Percentiles rank a stretch among this genome's conserved stretches.
These are phyloP conservation scores for Lacerta agilis DNA, from an alignment of 2,797 vertebrate genomes.

Conservation along the genomic window DNA sequence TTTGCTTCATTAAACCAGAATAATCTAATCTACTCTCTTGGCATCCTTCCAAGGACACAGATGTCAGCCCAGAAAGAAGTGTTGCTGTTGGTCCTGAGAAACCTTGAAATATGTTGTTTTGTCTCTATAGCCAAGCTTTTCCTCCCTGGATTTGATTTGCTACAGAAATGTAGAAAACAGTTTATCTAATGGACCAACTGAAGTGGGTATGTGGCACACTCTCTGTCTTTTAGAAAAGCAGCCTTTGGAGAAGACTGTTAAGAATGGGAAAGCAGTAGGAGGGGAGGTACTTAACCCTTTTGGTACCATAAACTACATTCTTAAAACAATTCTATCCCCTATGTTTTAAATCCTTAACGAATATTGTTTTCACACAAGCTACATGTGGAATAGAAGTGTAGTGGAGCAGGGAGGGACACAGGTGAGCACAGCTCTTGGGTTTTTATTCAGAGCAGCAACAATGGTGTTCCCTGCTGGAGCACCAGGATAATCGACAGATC, in stretches of 20 bases:
- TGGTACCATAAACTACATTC: not conserved
- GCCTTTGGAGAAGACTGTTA: not conserved
- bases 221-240: not conserved
- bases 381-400: not conserved
- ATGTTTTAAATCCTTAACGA: not conserved
- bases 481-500: too few species aligned
- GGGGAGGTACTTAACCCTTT: not conserved
- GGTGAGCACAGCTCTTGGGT: too few species aligned
- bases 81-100: not conserved
- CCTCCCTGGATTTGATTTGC: not conserved
- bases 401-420: too few species aligned
- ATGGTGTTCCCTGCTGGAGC: too few species aligned
- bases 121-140: not conserved
- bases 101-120: not conserved
- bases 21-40: not conserved
- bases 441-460: too few species aligned
- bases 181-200: not conserved
- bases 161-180: not conserved
- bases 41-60: not conserved
- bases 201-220: not conserved
- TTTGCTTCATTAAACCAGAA: conserved; percentile 2
- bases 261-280: not conserved
- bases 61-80: not conserved
- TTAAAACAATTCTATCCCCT: not conserved
- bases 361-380: not conserved